Percentiles rank a stretch among this genome's conserved stretches.
phyloP scores from a whole-genome alignment of 2,888 invertebrate genomes.

The Pachymerium ferrugineum region DNA sequence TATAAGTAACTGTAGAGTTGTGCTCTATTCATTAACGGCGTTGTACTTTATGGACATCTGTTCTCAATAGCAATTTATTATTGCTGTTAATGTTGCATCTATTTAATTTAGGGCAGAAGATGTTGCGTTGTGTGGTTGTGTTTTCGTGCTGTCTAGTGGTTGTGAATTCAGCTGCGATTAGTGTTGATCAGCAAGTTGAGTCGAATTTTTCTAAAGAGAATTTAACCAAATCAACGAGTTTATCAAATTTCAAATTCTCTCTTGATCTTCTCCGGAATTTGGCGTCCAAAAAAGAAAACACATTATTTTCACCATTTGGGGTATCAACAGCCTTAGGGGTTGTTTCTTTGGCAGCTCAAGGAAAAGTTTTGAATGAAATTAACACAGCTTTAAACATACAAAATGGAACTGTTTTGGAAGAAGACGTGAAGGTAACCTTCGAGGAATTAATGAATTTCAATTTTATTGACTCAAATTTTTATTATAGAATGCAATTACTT shows the following conservation, averaged over 20 bases:
- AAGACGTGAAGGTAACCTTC: neutral
- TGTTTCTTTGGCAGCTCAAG: neutral
- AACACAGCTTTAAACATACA: neutral
- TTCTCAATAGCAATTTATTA: too few species aligned
- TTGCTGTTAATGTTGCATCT: too few species aligned
- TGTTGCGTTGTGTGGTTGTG: too few species aligned
- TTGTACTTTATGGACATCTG: too few species aligned
- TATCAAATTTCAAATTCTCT: neutral
- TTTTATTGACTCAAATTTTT: neutral
- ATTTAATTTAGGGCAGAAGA: too few species aligned
- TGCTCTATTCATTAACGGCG: too few species aligned
- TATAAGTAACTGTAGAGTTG: neutral
- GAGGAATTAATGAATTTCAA: neutral
- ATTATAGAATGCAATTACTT: neutral
- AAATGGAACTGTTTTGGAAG: neutral
- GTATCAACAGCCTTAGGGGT: neutral
- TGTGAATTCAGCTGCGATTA: too few species aligned
- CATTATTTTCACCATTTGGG: neutral
- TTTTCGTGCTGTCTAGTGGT: too few species aligned
- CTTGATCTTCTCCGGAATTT: neutral
- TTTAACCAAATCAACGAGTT: neutral
- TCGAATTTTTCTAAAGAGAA: neutral
- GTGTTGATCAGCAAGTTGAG: too few species aligned
- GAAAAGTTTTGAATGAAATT: neutral
- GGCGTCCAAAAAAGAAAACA: neutral